Conservation (phyloP, 2,113 vertebrate genomes). For the Festucalex cinctus region DNA sequence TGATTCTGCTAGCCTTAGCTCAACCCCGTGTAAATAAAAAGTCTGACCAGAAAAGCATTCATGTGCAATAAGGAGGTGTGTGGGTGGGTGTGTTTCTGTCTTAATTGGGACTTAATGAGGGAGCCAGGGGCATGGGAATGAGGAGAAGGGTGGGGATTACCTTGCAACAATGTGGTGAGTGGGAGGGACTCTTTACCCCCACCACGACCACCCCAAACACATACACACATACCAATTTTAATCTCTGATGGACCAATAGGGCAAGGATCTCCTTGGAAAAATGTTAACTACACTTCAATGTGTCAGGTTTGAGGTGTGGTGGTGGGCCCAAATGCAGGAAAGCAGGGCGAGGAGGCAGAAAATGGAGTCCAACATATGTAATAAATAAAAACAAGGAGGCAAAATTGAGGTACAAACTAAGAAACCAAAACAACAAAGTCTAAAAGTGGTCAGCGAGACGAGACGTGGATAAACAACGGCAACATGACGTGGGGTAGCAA, state of each 20-base stretch:
- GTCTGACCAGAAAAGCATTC: conserved; percentile 58
- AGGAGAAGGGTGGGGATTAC: conserved; percentile 48
- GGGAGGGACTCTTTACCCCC: conserved; percentile 52
- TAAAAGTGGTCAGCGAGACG: too few species aligned
- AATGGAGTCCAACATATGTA: too few species aligned
- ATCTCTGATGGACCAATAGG: conserved; percentile 32
- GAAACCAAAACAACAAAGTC: too few species aligned
- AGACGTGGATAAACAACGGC: too few species aligned
- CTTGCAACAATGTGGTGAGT: conserved; percentile 42
- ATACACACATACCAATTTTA: neutral
- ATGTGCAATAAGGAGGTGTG: conserved; percentile 57
- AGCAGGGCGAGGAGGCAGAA: too few species aligned
- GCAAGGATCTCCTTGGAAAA: conserved; percentile 50
- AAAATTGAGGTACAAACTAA: too few species aligned
- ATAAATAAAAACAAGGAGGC: too few species aligned
- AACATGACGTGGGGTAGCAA: too few species aligned
- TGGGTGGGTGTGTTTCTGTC: conserved; percentile 55
- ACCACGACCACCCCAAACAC: neutral
- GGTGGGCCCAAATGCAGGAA: too few species aligned
- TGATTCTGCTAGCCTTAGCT: conserved; percentile 58
- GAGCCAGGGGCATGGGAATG: conserved; percentile 36
- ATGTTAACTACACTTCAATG: neutral
- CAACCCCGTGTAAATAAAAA: conserved; percentile 64
- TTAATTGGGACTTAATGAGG: conserved; percentile 75
- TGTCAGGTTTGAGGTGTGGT: neutral